These are phyloP conservation scores for Ictidomys tridecemlineatus DNA, from an alignment of 2,113 vertebrate genomes.

Conservation along the genomic window DNA sequence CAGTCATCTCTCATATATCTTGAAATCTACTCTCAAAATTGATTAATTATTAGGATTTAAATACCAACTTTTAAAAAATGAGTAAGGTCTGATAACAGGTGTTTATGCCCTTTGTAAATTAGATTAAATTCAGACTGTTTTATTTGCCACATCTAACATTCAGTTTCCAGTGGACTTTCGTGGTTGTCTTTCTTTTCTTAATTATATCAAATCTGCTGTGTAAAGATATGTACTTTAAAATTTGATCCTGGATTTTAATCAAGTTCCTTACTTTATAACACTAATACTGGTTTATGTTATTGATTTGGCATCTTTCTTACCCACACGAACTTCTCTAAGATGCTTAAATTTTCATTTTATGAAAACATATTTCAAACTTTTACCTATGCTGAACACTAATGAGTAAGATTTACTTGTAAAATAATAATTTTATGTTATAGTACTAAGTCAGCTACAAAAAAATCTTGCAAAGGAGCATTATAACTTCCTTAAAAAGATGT, in stretches of 20 bases:
- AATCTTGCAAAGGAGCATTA: neutral
- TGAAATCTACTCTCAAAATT: neutral
- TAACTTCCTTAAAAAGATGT: neutral
- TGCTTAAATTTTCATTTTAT: slow-evolving; percentile 2
- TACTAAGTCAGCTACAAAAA: neutral
- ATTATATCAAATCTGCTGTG: neutral
- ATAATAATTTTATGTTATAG: neutral
- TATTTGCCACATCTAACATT: neutral
- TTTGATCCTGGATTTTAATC: neutral
- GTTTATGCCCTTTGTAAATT: neutral
- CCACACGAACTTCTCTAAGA: neutral
- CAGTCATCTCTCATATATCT: neutral
- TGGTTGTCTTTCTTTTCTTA: neutral
- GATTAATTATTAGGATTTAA: neutral
- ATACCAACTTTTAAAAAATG: neutral
- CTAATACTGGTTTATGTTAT: neutral
- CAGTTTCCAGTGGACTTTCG: neutral
- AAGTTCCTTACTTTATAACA: neutral
- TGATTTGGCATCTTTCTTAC: neutral
- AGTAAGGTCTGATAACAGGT: neutral
- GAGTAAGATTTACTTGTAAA: neutral
- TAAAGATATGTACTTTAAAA: neutral
- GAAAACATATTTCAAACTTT: neutral
- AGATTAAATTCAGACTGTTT: neutral
- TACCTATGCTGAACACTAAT: neutral